phyloP scores from a whole-genome alignment of 1,140 invertebrate genomes.

The Frieseomelitta varia region DNA sequence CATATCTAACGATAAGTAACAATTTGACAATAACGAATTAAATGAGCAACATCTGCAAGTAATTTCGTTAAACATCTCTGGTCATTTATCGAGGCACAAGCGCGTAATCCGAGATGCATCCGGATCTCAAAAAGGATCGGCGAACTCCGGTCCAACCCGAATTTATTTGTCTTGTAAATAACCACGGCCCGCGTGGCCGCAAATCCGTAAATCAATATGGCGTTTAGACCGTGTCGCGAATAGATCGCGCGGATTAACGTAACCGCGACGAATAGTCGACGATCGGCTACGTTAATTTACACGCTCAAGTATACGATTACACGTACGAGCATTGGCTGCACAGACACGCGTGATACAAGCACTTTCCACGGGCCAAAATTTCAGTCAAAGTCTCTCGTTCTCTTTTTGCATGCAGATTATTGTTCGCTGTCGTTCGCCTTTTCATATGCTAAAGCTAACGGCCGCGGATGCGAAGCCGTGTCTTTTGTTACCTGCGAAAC shows the following conservation, averaged over 20 bases:
- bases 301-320: neutral
- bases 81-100: neutral
- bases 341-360: neutral
- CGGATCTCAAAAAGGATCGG: neutral
- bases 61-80: no score
- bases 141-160: neutral
- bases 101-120: neutral
- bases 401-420: conserved; percentile 38
- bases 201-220: conserved; percentile 27
- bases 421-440: neutral
- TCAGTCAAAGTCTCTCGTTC: no score
- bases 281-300: neutral
- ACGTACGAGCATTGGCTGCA: neutral
- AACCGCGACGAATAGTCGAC: conserved; percentile 12
- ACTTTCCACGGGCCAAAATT: neutral
- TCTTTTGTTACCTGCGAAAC: conserved; percentile 11
- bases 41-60: no score
- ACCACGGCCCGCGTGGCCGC: neutral
- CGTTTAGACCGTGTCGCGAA: conserved; percentile 1
- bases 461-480: neutral
- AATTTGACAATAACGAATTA: no score
- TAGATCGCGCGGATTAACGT: conserved; percentile 21
- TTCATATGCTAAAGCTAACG: conserved; percentile 23
- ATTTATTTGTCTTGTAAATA: conserved; percentile 9
- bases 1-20: no score